Evolutionary conservation across 2,797 vertebrate species (phyloP).

Genomic region (Sebastes elongatus): DNA sequence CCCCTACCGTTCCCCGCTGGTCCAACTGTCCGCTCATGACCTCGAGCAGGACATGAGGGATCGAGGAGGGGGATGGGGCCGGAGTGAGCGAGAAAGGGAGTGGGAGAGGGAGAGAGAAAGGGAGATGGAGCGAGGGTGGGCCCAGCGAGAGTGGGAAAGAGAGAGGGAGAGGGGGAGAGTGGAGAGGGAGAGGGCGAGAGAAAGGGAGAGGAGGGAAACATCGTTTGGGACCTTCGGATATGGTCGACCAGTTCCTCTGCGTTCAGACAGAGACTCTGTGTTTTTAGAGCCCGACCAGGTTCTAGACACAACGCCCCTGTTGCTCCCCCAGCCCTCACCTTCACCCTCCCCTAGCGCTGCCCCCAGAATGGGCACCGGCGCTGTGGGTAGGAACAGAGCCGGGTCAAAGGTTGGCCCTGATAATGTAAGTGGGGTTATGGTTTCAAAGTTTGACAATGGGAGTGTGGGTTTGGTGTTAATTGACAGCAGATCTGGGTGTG

Average conservation of each 20-base stretch:
- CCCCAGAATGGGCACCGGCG: conserved; percentile 74
- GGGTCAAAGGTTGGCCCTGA: conserved; percentile 72
- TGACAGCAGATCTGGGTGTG: conserved; percentile 66
- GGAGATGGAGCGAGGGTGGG: conserved; percentile 77
- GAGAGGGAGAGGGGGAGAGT: conserved; percentile 75
- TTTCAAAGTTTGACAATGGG: conserved; percentile 60
- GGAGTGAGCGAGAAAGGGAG: conserved; percentile 70
- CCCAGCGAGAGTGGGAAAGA: conserved; percentile 77
- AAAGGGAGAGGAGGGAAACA: conserved; percentile 75
- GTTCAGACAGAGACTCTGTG: conserved; percentile 74
- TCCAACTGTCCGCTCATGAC: conserved; percentile 77
- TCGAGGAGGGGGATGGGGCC: conserved; percentile 67
- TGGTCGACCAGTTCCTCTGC: conserved; percentile 61
- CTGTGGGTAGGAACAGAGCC: conserved; percentile 71
- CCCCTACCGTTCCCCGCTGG: conserved; percentile 69
- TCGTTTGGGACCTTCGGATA: conserved; percentile 78
- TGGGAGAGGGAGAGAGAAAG: conserved; percentile 74
- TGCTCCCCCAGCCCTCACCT: conserved; percentile 74
- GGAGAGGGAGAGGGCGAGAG: conserved; percentile 72
- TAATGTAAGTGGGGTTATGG: conserved; percentile 44
- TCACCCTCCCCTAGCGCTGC: conserved; percentile 71
- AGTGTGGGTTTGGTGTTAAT: conserved; percentile 54
- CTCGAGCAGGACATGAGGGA: conserved; percentile 75
- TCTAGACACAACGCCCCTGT: conserved; percentile 78
- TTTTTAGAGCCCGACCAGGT: conserved; percentile 73